A percentile compares a stretch with the other conserved stretches of the same genome.
phyloP scores from a whole-genome alignment of 1,140 invertebrate genomes.

The Cydia fagiglandana region DNA sequence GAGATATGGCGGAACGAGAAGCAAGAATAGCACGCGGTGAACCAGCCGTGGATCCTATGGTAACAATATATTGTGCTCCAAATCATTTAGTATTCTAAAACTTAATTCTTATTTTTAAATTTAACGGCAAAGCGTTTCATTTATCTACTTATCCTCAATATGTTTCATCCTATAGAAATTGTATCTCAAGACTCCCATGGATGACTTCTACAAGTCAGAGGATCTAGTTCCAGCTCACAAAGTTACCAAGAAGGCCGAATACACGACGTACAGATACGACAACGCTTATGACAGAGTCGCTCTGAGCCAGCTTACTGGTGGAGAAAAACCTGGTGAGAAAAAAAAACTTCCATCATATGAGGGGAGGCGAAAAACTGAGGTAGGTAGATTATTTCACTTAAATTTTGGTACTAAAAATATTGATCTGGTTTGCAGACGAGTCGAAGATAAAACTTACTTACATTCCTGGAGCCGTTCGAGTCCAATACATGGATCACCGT shows the following conservation, averaged over 20 bases:
- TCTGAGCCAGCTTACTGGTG: constrained; percentile 61
- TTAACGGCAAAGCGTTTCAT: background rate
- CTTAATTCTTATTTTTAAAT: background rate
- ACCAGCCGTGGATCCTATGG: constrained; percentile 67
- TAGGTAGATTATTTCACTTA: no score
- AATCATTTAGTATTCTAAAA: no score
- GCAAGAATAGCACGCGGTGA: constrained; percentile 64
- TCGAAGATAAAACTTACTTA: constrained; percentile 60
- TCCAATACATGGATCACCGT: constrained; percentile 51
- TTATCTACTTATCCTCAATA: background rate
- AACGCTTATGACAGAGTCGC: constrained; percentile 66
- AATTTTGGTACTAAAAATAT: background rate
- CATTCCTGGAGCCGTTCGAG: constrained; percentile 55
- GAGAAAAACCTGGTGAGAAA: constrained; percentile 53
- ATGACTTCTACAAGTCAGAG: constrained; percentile 53
- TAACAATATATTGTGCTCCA: constrained; percentile 32
- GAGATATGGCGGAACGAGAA: constrained; percentile 57
- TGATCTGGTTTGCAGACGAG: constrained; percentile 48
- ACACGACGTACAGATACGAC: constrained; percentile 55
- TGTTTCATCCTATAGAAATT: constrained; percentile 54
- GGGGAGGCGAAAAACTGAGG: no score
- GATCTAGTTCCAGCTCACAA: constrained; percentile 54
- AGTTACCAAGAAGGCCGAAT: constrained; percentile 41
- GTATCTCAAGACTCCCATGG: constrained; percentile 64
- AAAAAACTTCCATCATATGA: no score